Percentiles rank a stretch among this genome's conserved stretches.
Evolutionary conservation across 2,888 invertebrate genomes (phyloP).

Genomic region (Cephus pulcher): DNA sequence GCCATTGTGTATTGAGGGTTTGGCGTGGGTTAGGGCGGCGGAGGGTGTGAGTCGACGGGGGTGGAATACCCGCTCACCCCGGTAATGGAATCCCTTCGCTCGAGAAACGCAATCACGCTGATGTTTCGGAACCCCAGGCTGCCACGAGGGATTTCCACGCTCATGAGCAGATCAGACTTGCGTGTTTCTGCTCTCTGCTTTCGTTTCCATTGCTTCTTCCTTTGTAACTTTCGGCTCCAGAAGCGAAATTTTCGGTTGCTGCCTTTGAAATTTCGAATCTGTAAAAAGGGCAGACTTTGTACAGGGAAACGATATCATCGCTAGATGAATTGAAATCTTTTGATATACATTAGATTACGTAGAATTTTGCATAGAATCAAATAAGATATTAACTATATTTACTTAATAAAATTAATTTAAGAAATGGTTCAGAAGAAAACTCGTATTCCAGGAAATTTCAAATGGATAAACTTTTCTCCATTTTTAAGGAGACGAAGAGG

Average conservation of each 20-base stretch:
- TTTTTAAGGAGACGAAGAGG: neutral
- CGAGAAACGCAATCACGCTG: conserved; percentile 65
- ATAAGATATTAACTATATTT: neutral
- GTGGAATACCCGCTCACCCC: conserved; percentile 40
- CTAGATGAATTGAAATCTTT: neutral
- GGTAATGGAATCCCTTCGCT: conserved; percentile 65
- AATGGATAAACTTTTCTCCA: neutral
- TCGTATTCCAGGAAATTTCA: neutral
- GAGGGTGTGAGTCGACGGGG: conserved; percentile 41
- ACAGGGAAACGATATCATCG: neutral
- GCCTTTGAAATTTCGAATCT: neutral
- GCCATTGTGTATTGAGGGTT: conserved; percentile 20
- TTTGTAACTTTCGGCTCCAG: neutral
- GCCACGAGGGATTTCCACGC: conserved; percentile 64
- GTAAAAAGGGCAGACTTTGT: neutral
- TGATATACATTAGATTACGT: neutral
- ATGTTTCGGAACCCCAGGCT: conserved; percentile 63
- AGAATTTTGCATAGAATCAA: neutral
- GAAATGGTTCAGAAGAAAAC: neutral
- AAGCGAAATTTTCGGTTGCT: neutral
- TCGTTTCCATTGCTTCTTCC: conserved; percentile 12
- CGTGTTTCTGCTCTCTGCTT: conserved; percentile 44
- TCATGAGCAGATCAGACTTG: conserved; percentile 63
- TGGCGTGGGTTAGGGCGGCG: conserved; percentile 21
- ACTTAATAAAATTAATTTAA: neutral